Evolutionary conservation across 2,113 vertebrate genomes (phyloP).

Genomic region (Rousettus leschenaultii): DNA sequence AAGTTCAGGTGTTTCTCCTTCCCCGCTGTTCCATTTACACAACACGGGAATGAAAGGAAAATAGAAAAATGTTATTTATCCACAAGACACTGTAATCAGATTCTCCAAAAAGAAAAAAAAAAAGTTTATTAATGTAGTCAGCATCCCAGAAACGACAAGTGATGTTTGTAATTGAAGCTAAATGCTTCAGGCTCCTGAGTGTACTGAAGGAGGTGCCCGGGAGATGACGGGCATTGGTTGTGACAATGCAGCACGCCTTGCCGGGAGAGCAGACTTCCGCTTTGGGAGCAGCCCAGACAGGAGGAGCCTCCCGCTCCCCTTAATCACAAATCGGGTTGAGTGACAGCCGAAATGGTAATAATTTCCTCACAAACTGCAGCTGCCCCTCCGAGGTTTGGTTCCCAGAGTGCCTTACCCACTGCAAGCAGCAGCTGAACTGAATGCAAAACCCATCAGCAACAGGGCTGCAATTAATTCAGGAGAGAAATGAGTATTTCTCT

Average conservation of each 20-base stretch:
- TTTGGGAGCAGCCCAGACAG: constrained; percentile 62
- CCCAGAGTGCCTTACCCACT: constrained; percentile 63
- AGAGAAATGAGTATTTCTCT: constrained; percentile 72
- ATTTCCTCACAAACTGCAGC: constrained; percentile 81
- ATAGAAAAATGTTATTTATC: constrained; percentile 75
- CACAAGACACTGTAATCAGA: constrained; percentile 68
- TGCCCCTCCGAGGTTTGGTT: constrained; percentile 73
- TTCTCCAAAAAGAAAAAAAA: constrained; percentile 62
- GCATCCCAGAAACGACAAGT: constrained; percentile 72
- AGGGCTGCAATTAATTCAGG: constrained; percentile 73
- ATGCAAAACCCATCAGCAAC: constrained; percentile 66
- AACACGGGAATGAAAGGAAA: constrained; percentile 42
- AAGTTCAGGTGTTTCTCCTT: neutral
- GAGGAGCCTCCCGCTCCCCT: constrained; percentile 72
- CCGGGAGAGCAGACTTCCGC: constrained; percentile 63
- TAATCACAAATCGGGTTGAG: constrained; percentile 79
- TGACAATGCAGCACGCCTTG: constrained; percentile 34
- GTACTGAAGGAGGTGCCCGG: neutral
- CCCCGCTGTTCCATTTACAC: neutral
- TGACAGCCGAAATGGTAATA: constrained; percentile 81
- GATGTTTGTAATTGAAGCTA: constrained; percentile 66
- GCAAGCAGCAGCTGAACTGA: constrained; percentile 70
- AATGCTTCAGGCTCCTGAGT: constrained; percentile 50
- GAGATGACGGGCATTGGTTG: constrained; percentile 46
- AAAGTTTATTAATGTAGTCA: constrained; percentile 73